Conservation (phyloP, 2,113 vertebrate genomes). For the Pluvialis apricaria region DNA sequence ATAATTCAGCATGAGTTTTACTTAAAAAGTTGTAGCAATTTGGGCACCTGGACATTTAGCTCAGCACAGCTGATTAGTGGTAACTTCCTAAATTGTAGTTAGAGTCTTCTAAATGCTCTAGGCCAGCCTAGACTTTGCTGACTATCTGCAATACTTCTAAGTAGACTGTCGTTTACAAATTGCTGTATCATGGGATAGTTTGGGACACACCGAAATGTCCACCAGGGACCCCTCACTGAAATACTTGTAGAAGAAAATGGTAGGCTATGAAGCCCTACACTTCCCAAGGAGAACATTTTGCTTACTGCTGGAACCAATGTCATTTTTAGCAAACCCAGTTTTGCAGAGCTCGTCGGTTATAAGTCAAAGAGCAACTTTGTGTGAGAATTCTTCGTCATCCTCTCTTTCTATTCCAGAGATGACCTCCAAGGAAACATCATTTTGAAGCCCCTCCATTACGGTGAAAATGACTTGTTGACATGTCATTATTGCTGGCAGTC, state of each 20-base stretch:
- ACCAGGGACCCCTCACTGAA: not conserved
- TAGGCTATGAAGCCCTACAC: not conserved
- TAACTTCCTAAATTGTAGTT: not conserved
- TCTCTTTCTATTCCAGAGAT: not conserved
- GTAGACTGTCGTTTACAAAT: not conserved
- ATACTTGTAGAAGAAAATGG: not conserved
- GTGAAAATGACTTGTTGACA: not conserved
- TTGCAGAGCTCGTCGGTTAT: not conserved
- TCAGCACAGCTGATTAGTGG: not conserved
- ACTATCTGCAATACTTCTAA: not conserved
- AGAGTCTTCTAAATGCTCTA: not conserved
- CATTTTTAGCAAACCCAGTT: not conserved
- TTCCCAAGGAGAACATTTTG: not conserved
- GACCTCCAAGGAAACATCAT: not conserved
- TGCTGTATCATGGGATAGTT: not conserved
- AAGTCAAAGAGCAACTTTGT: not conserved
- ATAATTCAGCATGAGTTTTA: not conserved
- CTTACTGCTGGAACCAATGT: not conserved
- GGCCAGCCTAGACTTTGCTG: not conserved
- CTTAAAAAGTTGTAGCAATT: fast-evolving
- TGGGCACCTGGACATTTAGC: not conserved
- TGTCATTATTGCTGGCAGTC: not conserved
- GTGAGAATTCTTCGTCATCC: not conserved
- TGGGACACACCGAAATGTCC: not conserved
- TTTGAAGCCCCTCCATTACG: not conserved